These are phyloP conservation scores for Lepidurus couesii DNA, from an alignment of 1,140 invertebrate genomes.

Conservation along the genomic window DNA sequence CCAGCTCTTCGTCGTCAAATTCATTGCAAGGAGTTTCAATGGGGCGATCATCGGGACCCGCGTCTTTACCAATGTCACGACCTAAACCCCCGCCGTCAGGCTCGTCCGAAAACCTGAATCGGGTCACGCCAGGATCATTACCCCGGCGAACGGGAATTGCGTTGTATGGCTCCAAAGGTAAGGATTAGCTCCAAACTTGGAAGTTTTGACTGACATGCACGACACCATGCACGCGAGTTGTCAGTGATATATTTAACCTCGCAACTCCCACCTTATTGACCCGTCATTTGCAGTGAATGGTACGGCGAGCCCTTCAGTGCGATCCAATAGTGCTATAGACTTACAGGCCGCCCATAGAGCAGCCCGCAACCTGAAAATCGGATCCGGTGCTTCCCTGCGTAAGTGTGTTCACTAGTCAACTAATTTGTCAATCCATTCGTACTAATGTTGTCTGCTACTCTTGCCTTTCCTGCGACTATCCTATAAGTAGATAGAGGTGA, in stretches of 20 bases:
- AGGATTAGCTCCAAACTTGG: neutral
- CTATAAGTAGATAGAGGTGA: constrained; percentile 12
- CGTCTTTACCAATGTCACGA: constrained; percentile 32
- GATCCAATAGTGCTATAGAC: constrained; percentile 90
- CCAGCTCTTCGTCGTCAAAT: constrained; percentile 47
- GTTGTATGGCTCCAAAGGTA: constrained; percentile 6
- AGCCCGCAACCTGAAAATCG: constrained; percentile 59
- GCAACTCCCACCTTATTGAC: neutral
- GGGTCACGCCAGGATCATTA: constrained; percentile 29
- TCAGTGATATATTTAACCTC: neutral
- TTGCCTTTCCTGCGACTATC: constrained; percentile 29
- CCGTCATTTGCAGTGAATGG: constrained; percentile 25
- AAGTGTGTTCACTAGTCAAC: constrained; percentile 47
- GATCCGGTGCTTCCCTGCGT: constrained; percentile 65
- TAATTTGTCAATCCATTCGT: neutral
- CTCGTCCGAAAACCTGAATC: constrained; percentile 32
- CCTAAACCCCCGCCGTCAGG: constrained; percentile 34
- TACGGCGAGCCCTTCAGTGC: constrained; percentile 43
- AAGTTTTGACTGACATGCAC: neutral
- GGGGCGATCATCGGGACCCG: constrained; percentile 23
- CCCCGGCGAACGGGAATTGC: constrained; percentile 20
- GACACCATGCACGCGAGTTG: neutral
- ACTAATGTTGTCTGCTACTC: constrained; percentile 29
- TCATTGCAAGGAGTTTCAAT: constrained; percentile 43
- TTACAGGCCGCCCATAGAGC: constrained; percentile 78